A percentile compares a stretch with the other conserved stretches of the same genome.
phyloP scores from a whole-genome alignment of 92 coral and sea anemone species.

The Porites evermanni region DNA sequence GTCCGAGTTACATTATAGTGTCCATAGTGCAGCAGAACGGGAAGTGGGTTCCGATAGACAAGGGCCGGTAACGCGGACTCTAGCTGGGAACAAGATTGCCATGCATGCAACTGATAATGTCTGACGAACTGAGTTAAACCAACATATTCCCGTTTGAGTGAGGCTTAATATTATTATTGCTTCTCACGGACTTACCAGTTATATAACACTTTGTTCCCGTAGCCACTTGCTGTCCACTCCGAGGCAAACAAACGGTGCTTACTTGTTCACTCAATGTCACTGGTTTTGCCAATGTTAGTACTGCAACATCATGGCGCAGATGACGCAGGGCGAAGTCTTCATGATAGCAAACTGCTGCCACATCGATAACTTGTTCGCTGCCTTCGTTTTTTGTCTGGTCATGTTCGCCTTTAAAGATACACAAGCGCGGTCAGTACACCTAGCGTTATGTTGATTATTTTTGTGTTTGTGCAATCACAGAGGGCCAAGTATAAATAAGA shows the following conservation, averaged over 20 bases:
- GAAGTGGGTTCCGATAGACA: no score
- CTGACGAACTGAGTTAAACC: no score
- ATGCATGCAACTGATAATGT: no score
- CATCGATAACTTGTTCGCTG: constrained; percentile 46
- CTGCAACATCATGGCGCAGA: constrained; percentile 64
- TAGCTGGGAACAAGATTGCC: no score
- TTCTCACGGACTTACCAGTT: constrained; percentile 39
- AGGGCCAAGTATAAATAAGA: no score
- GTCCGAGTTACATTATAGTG: no score
- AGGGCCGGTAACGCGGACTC: no score
- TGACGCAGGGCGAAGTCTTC: constrained; percentile 68
- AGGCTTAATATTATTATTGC: no score
- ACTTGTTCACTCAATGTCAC: constrained; percentile 51
- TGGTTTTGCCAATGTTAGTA: constrained; percentile 61
- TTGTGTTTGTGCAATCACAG: no score
- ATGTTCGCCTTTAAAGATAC: constrained; percentile 25
- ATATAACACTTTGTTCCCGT: constrained; percentile 65
- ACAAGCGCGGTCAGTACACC: background rate
- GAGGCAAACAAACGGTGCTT: constrained; percentile 70
- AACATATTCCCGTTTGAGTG: no score
- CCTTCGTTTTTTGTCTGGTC: constrained; percentile 32
- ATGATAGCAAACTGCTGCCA: constrained; percentile 53
- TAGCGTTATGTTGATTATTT: background rate
- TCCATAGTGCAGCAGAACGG: no score
- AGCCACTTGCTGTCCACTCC: constrained; percentile 38